phyloP scores from a whole-genome alignment of 2,113 vertebrate species.

The Crotalus helleri region DNA sequence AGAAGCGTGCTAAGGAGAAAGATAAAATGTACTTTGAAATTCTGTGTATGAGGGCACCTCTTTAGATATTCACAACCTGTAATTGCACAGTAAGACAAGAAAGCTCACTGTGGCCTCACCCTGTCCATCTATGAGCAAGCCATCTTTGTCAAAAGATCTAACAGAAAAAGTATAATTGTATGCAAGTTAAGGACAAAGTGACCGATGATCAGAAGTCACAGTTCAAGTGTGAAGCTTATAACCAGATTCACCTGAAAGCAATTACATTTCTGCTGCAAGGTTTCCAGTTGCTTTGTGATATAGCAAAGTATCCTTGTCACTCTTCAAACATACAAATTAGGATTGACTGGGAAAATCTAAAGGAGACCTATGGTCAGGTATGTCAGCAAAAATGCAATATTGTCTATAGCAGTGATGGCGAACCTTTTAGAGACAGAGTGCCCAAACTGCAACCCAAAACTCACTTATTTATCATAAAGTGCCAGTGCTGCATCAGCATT shows the following conservation, averaged over 20 bases:
- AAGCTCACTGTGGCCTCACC: not conserved
- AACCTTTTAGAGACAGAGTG: no score
- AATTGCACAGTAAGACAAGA: not conserved
- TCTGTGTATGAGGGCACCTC: not conserved
- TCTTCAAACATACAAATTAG: not conserved
- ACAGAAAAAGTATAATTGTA: not conserved
- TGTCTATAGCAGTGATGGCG: not conserved
- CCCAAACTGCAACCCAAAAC: no score
- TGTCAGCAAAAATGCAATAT: not conserved
- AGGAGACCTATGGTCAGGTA: not conserved
- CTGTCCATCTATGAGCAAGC: not conserved
- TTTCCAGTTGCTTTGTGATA: not conserved
- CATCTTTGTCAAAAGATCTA: not conserved
- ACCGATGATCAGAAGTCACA: not conserved
- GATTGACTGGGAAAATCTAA: not conserved
- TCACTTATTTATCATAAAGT: no score
- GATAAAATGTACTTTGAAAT: not conserved
- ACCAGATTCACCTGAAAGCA: not conserved
- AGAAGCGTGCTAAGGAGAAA: not conserved
- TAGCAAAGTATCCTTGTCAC: not conserved
- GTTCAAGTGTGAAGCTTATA: not conserved
- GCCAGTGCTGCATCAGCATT: no score
- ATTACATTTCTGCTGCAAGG: not conserved
- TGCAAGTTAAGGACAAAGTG: not conserved
- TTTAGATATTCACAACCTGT: not conserved